phyloP scores from a whole-genome alignment of 2,888 invertebrate genomes.

The Anodontia alba region DNA sequence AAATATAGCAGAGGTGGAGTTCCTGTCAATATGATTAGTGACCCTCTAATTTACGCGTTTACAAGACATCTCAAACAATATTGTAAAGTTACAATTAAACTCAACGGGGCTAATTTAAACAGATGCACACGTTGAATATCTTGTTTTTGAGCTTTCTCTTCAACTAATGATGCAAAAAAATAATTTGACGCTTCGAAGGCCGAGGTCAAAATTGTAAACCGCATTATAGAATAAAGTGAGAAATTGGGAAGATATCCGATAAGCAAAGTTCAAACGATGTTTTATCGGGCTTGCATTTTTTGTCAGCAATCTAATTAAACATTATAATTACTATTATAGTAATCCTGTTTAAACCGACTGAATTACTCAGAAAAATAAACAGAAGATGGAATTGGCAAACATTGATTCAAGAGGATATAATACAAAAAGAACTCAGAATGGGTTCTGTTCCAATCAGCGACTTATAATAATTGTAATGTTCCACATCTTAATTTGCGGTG shows the following conservation, averaged over 20 bases:
- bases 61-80: constrained; percentile 13
- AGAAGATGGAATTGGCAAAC: background rate
- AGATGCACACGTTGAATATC: constrained; percentile 53
- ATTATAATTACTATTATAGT: background rate
- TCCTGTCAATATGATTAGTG: constrained; percentile 50
- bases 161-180: constrained; percentile 49
- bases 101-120: constrained; percentile 54
- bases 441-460: background rate
- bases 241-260: background rate
- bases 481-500: background rate
- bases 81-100: constrained; percentile 39
- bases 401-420: background rate
- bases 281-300: background rate
- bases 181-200: constrained; percentile 60
- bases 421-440: background rate
- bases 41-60: constrained; percentile 18
- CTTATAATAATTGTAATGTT: background rate
- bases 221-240: background rate
- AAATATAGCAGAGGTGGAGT: constrained; percentile 36
- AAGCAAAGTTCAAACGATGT: background rate
- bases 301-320: constrained; percentile 4
- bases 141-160: constrained; percentile 49
- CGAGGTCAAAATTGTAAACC: constrained; percentile 20
- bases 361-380: background rate
- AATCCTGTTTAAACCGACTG: background rate